Evolutionary conservation across 2,888 invertebrate genomes (phyloP), one percentile per base, ranked within the genome.

Genomic region (Campopleginae sp.): DNA sequence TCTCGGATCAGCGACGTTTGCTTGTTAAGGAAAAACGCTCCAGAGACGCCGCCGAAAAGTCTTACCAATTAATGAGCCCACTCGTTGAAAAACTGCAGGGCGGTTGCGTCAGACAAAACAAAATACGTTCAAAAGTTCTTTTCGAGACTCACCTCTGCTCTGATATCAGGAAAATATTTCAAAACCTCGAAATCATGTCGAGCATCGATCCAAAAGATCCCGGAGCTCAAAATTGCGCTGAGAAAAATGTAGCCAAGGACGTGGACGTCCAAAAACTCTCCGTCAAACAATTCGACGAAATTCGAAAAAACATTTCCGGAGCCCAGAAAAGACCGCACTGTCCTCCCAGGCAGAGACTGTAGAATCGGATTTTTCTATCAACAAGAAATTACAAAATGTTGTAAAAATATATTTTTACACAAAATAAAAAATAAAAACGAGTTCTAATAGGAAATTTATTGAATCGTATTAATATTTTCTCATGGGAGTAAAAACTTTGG

Each of bases 41-140:
- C 3, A 81, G 89, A 65, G 61, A 84, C 19, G 87, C 42, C 27
- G 88, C 85, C 2, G 91, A 91, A n/a, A 70, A 84, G 8, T 86
- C 86, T 17, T 87, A 86, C 44, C 79, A 86, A 31, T 74, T 78
- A 42, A 66, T 90, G 27, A 82, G 80, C 19, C 83, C 86, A 6
- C 74, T 82, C 17, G 63, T 90, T n/a, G 80, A 87, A 33, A 84
- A 84, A 44, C 72, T 90, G 0, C 87, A 61, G 42, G 80, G 68
- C 33, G 88, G 87, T 58, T 85, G 87, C 8, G 42, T 82, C 0
- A 38, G 72, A 63, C 84, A 87, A 44, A 78, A 87, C 70, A 80
- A 68, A 10, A 58, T 84, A 48, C 82, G 70, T 0, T 80, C 79
- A 0, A 82, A 84, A n/a, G 44, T 81, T 5, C 61, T 38, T 14